phyloP scores from a whole-genome alignment of 2,797 vertebrate species.

The Triplophysa yarkandensis region DNA sequence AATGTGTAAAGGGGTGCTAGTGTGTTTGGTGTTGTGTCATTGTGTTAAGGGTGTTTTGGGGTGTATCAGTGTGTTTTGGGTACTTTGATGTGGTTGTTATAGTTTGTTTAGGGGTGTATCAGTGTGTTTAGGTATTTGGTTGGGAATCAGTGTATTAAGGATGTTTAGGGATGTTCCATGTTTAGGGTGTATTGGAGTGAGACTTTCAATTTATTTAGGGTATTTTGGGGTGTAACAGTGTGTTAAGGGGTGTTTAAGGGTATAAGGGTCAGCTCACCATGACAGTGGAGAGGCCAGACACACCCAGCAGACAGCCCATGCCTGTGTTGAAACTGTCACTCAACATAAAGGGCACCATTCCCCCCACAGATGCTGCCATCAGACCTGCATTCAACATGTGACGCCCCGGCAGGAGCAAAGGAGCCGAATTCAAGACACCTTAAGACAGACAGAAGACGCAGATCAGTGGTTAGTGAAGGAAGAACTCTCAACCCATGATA shows the following conservation, averaged over 20 bases:
- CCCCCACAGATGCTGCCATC: conserved; percentile 72
- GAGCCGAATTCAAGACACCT: conserved; percentile 72
- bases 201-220: background rate
- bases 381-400: conserved; percentile 72
- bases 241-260: background rate
- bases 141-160: background rate
- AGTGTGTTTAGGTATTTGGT: no score
- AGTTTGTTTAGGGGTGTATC: no score
- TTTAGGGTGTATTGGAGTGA: no score
- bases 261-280: conserved; percentile 63
- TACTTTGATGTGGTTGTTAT: no score
- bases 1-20: no score
- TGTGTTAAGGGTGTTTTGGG: no score
- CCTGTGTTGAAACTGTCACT: conserved; percentile 71
- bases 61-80: no score
- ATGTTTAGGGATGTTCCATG: background rate
- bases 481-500: background rate
- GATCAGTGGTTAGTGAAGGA: conserved; percentile 1
- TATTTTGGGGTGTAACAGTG: no score
- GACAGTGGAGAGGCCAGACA: conserved; percentile 77
- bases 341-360: conserved; percentile 73
- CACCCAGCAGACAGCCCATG: conserved; percentile 72
- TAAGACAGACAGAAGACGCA: conserved; percentile 41
- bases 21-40: no score
- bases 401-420: conserved; percentile 76